A percentile compares a stretch with the other conserved stretches of the same genome.
phyloP scores from a whole-genome alignment of 1,140 invertebrate species.

The Lepidurus arcticus region DNA sequence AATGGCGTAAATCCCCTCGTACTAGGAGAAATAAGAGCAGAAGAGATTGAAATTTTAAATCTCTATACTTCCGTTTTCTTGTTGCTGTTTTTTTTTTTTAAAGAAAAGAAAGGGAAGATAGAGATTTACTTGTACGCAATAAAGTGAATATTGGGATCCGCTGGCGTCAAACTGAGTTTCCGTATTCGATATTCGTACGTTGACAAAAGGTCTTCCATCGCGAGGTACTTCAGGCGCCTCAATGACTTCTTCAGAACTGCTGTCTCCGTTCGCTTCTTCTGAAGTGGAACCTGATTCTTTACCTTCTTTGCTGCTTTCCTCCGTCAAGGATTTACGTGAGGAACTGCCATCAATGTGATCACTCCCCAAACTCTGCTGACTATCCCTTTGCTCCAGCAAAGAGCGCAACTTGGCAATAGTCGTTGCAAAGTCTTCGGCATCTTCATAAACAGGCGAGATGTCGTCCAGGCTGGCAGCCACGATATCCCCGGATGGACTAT shows the following conservation, averaged over 20 bases:
- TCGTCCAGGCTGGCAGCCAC: slow-evolving; percentile 28
- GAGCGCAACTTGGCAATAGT: slow-evolving; percentile 64
- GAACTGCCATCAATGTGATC: slow-evolving; percentile 35
- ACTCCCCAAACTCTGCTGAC: slow-evolving; percentile 39
- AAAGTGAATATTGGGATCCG: slow-evolving; percentile 42
- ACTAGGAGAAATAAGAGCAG: background rate
- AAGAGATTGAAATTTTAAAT: background rate
- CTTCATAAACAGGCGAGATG: slow-evolving; percentile 58
- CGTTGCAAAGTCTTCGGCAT: slow-evolving; percentile 62
- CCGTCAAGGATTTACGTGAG: slow-evolving; percentile 37
- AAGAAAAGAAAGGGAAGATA: slow-evolving; percentile 31
- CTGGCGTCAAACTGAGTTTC: slow-evolving; percentile 41
- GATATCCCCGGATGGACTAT: background rate
- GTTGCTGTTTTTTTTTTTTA: background rate
- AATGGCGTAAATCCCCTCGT: slow-evolving; percentile 32
- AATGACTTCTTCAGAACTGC: slow-evolving; percentile 37
- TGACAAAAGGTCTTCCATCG: slow-evolving; percentile 43
- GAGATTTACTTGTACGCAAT: slow-evolving; percentile 42
- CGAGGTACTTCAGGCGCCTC: slow-evolving; percentile 43
- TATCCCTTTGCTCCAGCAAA: slow-evolving; percentile 56
- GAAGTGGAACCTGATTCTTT: slow-evolving; percentile 32
- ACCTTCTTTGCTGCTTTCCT: slow-evolving; percentile 31
- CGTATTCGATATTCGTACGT: slow-evolving; percentile 43
- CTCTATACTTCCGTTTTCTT: background rate
- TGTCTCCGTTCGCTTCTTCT: slow-evolving; percentile 35